Percentiles rank a stretch among this genome's conserved stretches.
Evolutionary conservation across 1,140 invertebrate species (phyloP).

Genomic region (Maconellicoccus hirsutus): DNA sequence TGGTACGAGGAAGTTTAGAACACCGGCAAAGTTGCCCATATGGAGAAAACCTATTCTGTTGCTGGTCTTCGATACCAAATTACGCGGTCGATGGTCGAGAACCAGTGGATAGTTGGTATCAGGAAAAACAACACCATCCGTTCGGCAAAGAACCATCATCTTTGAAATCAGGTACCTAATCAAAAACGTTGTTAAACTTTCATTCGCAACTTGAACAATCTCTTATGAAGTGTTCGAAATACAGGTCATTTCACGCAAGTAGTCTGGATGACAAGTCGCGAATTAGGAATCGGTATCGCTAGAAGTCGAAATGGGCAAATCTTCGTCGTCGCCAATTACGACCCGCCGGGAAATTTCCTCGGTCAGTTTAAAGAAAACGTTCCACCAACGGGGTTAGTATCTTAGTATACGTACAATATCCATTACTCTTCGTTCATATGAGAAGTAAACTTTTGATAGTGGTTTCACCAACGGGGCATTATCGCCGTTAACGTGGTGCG

Average conservation of each 20-base stretch:
- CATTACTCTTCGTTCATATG: too few relatives aligned
- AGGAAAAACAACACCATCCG: slow-evolving; percentile 43
- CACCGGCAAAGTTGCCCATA: slow-evolving; percentile 49
- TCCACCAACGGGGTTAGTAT: slow-evolving; percentile 29
- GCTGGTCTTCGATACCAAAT: slow-evolving; percentile 58
- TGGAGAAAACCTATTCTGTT: slow-evolving; percentile 50
- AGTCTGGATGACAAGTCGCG: slow-evolving; percentile 63
- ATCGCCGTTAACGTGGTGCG: slow-evolving; percentile 38
- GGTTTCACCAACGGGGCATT: slow-evolving; percentile 30
- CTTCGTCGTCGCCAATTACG: slow-evolving; percentile 76
- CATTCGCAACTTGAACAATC: background rate
- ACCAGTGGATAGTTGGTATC: slow-evolving; percentile 64
- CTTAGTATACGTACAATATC: too few relatives aligned
- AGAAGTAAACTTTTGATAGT: too few relatives aligned
- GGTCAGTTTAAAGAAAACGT: slow-evolving; percentile 68
- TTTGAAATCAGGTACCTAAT: slow-evolving; percentile 44
- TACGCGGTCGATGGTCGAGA: slow-evolving; percentile 52
- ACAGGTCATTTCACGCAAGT: slow-evolving; percentile 58
- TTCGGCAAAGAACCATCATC: slow-evolving; percentile 54
- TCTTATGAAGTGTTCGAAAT: background rate
- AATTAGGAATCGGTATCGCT: slow-evolving; percentile 65
- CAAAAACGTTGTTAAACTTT: background rate
- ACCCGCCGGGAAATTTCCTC: slow-evolving; percentile 71
- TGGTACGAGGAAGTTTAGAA: slow-evolving; percentile 51
- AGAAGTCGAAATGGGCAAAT: slow-evolving; percentile 50